Conservation (phyloP, 2,797 vertebrate genomes). For the Odontamblyopus lacepedii region DNA sequence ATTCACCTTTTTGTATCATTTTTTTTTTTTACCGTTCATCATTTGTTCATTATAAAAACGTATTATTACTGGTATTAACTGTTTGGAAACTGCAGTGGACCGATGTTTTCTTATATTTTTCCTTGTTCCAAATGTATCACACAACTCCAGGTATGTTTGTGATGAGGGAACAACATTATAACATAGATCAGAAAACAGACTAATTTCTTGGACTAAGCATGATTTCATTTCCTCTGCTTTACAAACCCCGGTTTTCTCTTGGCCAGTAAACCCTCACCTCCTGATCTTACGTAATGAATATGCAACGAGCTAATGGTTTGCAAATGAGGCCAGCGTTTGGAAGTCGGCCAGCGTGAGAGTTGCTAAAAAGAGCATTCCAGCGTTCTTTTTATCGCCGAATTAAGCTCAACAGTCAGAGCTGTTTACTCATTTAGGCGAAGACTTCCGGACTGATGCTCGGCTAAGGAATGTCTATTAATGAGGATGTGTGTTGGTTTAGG, state of each 20-base stretch:
- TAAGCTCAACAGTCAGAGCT: conserved; percentile 43
- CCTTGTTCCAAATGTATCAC: no score
- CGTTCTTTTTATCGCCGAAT: conserved; percentile 40
- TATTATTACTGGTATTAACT: no score
- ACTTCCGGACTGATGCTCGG: conserved; percentile 28
- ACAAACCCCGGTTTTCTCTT: conserved; percentile 33
- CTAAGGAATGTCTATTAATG: conserved; percentile 54
- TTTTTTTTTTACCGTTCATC: no score
- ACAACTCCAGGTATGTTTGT: no score
- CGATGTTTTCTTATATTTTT: no score
- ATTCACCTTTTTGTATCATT: no score
- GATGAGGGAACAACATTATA: no score
- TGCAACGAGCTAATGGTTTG: conserved; percentile 45
- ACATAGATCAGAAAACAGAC: no score
- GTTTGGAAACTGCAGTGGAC: no score
- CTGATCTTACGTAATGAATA: conserved; percentile 49
- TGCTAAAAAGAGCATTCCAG: conserved; percentile 33
- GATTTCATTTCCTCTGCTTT: conserved; percentile 9
- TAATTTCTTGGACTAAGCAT: conserved; percentile 9
- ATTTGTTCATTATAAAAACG: no score
- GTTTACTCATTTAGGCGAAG: conserved; percentile 54
- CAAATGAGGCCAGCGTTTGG: conserved; percentile 47
- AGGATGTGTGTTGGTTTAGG: conserved; percentile 40
- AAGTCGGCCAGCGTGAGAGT: conserved; percentile 41
- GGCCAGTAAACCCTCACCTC: conserved; percentile 20